phyloP scores from a whole-genome alignment of 2,888 invertebrate genomes.

The Ormia ochracea region DNA sequence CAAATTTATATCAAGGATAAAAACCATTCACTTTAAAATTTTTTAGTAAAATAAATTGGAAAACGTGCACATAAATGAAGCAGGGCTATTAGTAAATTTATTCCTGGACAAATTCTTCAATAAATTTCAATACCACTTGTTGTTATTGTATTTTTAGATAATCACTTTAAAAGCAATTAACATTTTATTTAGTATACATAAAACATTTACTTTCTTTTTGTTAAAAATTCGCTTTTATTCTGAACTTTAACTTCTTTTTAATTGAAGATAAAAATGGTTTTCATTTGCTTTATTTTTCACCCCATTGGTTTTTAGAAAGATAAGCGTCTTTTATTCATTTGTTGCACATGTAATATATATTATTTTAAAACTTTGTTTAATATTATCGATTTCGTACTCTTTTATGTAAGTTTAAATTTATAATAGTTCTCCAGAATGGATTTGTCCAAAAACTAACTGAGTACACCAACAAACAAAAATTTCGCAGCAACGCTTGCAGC shows the following conservation, averaged over 20 bases:
- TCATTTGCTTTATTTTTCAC: not conserved
- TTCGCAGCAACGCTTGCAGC: constrained; percentile 38
- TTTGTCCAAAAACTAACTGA: not conserved
- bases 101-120: not conserved
- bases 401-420: not conserved
- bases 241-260: too few relatives aligned
- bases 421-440: not conserved
- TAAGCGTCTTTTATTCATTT: too few relatives aligned
- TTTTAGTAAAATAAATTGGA: not conserved
- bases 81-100: not conserved
- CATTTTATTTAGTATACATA: not conserved
- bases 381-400: not conserved
- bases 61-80: not conserved
- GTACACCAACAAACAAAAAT: constrained; percentile 28
- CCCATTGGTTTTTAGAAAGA: too few relatives aligned
- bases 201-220: not conserved
- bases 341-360: not conserved
- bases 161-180: not conserved
- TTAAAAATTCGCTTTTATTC: not conserved
- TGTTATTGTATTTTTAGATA: constrained; percentile 25
- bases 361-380: not conserved
- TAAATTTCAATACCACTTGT: constrained; percentile 18
- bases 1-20: not conserved
- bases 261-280: too few relatives aligned
- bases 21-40: not conserved